A percentile compares a stretch with the other conserved stretches of the same genome.
Conservation (phyloP, 1,140 invertebrate genomes). For the Elysia chlorotica region DNA sequence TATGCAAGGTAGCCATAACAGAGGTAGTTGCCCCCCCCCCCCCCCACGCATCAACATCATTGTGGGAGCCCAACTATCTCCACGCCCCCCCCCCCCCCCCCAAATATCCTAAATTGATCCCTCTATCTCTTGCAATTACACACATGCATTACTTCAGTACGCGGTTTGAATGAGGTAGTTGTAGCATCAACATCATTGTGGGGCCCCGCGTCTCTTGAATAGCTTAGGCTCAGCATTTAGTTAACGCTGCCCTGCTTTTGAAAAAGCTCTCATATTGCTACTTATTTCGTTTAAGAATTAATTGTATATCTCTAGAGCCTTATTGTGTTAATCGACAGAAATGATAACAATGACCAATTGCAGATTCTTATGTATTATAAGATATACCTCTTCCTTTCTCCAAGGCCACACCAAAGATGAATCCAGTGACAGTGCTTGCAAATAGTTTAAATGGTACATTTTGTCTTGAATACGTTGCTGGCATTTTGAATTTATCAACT, state of each 20-base stretch:
- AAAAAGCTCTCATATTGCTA: neutral
- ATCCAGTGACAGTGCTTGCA: neutral
- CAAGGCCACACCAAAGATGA: slow-evolving; percentile 13
- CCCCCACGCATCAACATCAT: neutral
- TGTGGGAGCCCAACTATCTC: no score
- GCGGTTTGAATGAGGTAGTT: no score
- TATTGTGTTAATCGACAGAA: neutral
- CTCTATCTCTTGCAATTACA: no score
- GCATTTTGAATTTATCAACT: neutral
- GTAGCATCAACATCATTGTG: no score
- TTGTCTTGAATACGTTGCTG: neutral
- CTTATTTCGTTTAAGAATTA: neutral
- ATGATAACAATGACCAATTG: neutral
- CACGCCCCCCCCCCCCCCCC: no score
- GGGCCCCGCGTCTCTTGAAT: neutral
- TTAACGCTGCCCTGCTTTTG: neutral
- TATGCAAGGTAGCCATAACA: neutral
- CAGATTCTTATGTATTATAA: neutral
- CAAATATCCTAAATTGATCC: no score
- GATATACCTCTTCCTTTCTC: slow-evolving; percentile 19
- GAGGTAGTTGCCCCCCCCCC: neutral
- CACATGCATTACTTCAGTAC: no score
- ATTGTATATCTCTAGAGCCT: neutral
- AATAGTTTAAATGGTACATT: neutral
- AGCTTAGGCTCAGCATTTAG: neutral